Percentiles rank a stretch among this genome's conserved stretches.
Evolutionary conservation across 2,888 invertebrate genomes (phyloP).

Genomic region (Cheilosia variabilis): DNA sequence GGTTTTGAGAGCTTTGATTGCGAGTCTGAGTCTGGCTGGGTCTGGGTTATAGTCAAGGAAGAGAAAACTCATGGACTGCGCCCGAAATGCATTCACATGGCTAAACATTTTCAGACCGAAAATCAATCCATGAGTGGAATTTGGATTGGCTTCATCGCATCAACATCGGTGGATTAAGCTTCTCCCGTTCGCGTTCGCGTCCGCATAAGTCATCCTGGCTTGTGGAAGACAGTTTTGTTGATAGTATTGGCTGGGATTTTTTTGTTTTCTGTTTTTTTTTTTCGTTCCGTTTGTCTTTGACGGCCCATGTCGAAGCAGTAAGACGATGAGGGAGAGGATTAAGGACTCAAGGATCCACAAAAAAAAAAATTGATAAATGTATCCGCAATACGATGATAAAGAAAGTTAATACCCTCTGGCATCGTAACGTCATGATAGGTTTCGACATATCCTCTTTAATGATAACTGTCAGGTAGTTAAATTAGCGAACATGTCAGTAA

Average conservation of each 20-base stretch:
- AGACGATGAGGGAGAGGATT: slow-evolving; percentile 72
- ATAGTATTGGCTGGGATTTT: slow-evolving; percentile 59
- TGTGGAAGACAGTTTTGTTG: slow-evolving; percentile 72
- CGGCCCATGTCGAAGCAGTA: slow-evolving; percentile 66
- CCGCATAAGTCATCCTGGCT: slow-evolving; percentile 46
- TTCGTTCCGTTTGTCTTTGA: slow-evolving; percentile 43
- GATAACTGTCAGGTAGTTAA: slow-evolving; percentile 75
- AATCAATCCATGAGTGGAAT: slow-evolving; percentile 72
- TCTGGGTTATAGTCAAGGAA: slow-evolving; percentile 17
- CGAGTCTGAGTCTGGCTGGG: slow-evolving; percentile 27
- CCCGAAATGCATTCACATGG: slow-evolving; percentile 74
- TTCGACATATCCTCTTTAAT: slow-evolving; percentile 72
- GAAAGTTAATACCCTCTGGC: slow-evolving; percentile 71
- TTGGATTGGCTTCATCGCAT: slow-evolving; percentile 72
- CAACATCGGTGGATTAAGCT: slow-evolving; percentile 68
- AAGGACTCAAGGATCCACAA: slow-evolving; percentile 70
- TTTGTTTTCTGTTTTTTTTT: not conserved
- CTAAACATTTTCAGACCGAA: slow-evolving; percentile 71
- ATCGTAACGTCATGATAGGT: slow-evolving; percentile 69
- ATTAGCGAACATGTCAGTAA: slow-evolving; percentile 72
- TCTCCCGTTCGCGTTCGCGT: slow-evolving; percentile 47
- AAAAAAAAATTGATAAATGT: slow-evolving; percentile 56
- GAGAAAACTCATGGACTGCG: slow-evolving; percentile 53
- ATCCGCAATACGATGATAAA: slow-evolving; percentile 70
- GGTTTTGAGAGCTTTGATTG: slow-evolving; percentile 66